phyloP scores from a whole-genome alignment of 1,140 invertebrate species.

The Pissodes strobi region DNA sequence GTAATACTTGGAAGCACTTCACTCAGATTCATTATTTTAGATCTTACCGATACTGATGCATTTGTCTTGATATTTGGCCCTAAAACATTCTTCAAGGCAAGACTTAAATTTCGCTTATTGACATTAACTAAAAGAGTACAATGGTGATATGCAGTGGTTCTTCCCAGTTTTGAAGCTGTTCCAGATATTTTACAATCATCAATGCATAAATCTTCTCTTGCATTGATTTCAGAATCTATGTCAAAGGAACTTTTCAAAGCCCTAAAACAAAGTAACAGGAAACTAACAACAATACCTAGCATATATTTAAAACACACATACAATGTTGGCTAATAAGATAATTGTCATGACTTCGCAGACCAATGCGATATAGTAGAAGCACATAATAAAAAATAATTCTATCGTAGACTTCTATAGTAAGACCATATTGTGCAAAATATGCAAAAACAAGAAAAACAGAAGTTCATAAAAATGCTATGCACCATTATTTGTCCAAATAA shows the following conservation, averaged over 20 bases:
- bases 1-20: conserved; percentile 72
- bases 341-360: too few relatives aligned
- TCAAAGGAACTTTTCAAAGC: conserved; percentile 78
- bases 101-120: conserved; percentile 77
- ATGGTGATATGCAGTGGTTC: conserved; percentile 88
- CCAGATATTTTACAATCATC: conserved; percentile 70
- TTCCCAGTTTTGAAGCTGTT: conserved; percentile 87
- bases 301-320: too few relatives aligned
- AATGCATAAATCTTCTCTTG: conserved; percentile 70
- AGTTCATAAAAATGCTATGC: too few relatives aligned
- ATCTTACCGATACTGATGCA: conserved; percentile 79
- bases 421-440: too few relatives aligned
- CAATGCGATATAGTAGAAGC: too few relatives aligned
- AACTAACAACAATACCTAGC: too few relatives aligned
- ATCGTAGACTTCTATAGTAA: too few relatives aligned
- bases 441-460: too few relatives aligned
- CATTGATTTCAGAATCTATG: conserved; percentile 73
- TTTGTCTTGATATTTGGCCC: conserved; percentile 66
- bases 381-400: too few relatives aligned
- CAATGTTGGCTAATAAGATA: too few relatives aligned
- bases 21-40: conserved; percentile 76
- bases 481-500: too few relatives aligned
- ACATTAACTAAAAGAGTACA: conserved; percentile 88
- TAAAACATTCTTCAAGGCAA: conserved; percentile 49
- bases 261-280: conserved; percentile 22